Percentiles rank a stretch among this genome's conserved stretches.
phyloP scores from a whole-genome alignment of 30 jellyfish, hydroid and myxozoan genomes.

The Morbakka virulenta region DNA sequence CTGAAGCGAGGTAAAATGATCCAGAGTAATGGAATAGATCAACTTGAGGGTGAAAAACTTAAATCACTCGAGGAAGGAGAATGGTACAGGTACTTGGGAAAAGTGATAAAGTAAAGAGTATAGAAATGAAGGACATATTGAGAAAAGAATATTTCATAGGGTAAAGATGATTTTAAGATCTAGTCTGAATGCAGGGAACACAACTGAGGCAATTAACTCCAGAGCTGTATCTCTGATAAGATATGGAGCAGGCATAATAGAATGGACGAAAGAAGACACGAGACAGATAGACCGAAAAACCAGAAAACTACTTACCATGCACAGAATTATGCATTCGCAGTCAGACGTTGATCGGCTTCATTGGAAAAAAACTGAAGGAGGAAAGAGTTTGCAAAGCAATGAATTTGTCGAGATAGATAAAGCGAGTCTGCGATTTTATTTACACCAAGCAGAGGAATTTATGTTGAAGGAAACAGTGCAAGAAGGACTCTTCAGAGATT shows the following conservation, averaged over 20 bases:
- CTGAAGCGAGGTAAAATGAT: too few relatives aligned
- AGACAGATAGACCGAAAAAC: background rate
- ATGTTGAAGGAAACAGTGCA: too few relatives aligned
- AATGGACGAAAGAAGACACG: background rate
- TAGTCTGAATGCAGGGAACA: background rate
- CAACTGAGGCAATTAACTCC: background rate
- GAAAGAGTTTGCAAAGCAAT: too few relatives aligned
- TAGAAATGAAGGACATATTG: background rate
- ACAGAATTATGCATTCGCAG: too few relatives aligned
- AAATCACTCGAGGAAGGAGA: conserved; percentile 19
- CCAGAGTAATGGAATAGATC: conserved; percentile 22
- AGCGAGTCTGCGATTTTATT: too few relatives aligned
- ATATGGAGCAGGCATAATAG: background rate
- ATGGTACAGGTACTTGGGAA: conserved; percentile 30
- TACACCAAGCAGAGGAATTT: too few relatives aligned
- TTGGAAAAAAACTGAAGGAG: too few relatives aligned
- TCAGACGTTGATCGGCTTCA: too few relatives aligned
- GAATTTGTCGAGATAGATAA: too few relatives aligned
- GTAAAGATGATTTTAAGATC: background rate
- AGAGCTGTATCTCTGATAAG: background rate
- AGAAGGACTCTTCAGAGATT: too few relatives aligned
- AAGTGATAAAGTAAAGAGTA: background rate
- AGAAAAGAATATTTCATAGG: background rate
- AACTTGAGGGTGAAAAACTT: conserved; percentile 14
- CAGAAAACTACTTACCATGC: too few relatives aligned